These are phyloP conservation scores for Dasypogon diadema DNA, from an alignment of 2,888 invertebrate species.

Conservation along the genomic window DNA sequence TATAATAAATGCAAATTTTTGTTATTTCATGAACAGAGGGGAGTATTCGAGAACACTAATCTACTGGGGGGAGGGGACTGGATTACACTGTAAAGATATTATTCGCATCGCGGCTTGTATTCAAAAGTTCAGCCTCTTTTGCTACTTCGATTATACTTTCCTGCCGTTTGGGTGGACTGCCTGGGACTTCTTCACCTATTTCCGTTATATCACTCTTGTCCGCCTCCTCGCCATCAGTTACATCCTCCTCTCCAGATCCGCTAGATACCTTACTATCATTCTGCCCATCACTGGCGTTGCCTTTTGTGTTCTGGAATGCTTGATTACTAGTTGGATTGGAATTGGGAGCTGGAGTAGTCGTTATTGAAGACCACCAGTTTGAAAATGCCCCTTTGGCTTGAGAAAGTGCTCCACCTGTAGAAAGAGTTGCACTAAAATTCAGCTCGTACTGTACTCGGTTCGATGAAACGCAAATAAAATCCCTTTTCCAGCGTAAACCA, in stretches of 20 bases:
- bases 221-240: conserved; percentile 46
- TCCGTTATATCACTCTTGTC: conserved; percentile 20
- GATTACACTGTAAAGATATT: conserved; percentile 61
- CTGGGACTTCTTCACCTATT: not conserved
- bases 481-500: too few species aligned
- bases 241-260: conserved; percentile 21
- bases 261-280: not conserved
- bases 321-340: conserved; percentile 51
- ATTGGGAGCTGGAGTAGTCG: conserved; percentile 69
- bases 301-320: conserved; percentile 7
- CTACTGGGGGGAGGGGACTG: not conserved
- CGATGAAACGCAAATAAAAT: too few species aligned
- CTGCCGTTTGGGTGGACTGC: conserved; percentile 22
- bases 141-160: conserved; percentile 67
- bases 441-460: too few species aligned
- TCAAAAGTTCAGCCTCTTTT: conserved; percentile 65
- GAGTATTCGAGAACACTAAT: not conserved
- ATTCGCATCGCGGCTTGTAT: conserved; percentile 59
- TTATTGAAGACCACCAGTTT: conserved; percentile 86
- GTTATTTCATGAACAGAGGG: not conserved
- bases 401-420: conserved; percentile 83
- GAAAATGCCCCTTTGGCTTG: conserved; percentile 89
- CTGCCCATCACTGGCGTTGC: not conserved
- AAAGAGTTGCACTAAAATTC: conserved; percentile 61
- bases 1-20: conserved; percentile 2